Base-by-base conservation (phyloP, 2,797 vertebrate genomes). In the Megaceryle alcyon region DNA sequence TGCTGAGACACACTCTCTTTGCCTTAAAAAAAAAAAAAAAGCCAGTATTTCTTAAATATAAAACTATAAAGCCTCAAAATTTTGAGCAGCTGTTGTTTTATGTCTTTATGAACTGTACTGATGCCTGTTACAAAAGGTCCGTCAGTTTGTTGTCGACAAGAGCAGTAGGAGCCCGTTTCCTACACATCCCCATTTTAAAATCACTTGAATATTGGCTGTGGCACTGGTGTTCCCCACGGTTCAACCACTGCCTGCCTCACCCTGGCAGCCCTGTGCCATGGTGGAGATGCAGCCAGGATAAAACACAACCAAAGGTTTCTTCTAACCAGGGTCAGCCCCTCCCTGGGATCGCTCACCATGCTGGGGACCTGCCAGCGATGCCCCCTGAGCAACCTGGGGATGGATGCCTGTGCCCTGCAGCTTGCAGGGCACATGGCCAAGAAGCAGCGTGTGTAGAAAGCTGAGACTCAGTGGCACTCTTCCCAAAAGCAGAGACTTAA, bases 81-180 rank as follows among this genome's bases (percentile, higher is more conserved):
- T 82, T 14, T 17, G 64, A 96, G 95, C 96, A 97, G 96, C 96
- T 96, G 91, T 79, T 93, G 94, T 35, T 95, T 96, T 96, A 90
- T 63, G 81, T 72, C 88, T 97, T 95, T 94, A 93, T 95, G 94
- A 95, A 95, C 92, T 85, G 63, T 23, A 26, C 95, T 81, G 92
- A 85, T 70, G 94, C 70, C 76, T 86, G 90, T 51, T 82, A 63
- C 89, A 92, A 97, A 96, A 88, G 94, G 95, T 88, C 14, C 63
- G 95, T 88, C 14, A 59, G 37, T 68, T 89, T 82, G 88, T 88
- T 60, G 31, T 86, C 49, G 11, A 94, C 93, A 51, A 76, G 21
- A 59, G 82, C 11, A 2, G 37, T 63, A 78, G 2, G 3, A 79
- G 51, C 86, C 63, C 41, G 0, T n/a, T 70, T 11, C 28, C 53